Base-by-base conservation (phyloP, 2,113 vertebrate species). In the Lethenteron reissneri region DNA sequence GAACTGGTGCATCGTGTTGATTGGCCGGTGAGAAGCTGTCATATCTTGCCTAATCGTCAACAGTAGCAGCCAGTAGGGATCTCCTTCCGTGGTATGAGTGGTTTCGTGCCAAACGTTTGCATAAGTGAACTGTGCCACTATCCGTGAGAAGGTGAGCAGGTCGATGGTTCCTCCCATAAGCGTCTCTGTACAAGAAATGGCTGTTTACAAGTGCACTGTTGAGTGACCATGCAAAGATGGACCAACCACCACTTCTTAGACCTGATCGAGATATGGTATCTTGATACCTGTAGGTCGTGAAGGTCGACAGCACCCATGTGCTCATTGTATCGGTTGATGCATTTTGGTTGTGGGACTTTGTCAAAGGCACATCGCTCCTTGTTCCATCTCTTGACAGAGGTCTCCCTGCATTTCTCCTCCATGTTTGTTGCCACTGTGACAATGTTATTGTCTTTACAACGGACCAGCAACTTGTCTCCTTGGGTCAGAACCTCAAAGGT, bases 381-480 rank as follows among this genome's bases (percentile, higher is more conserved):
- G n/a, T 70, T 70, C 69, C 21, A 71, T 6, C 70, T 2, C 57
- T 41, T 71, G n/a, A 71, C 70, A 71, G 2, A 12, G 56, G 57
- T 57, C 57, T 71, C 70, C 2, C 56, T 6, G 57, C 56, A 71
- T 41, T n/a, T 21, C 11, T 41, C 21, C n/a, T 71, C 25, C 15
- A 71, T n/a, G 57, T 71, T 56, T 41, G 70, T 71, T 21, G 19
- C 70, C 70, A 71, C 21, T 19, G 70, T 71, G 19, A 71, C 19
- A 9, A 70, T 14, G 15, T 13, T 21, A 21, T 71, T 71, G 70
- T 71, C 70, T 56, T 25, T 41, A 17, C 70, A 71, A 13, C 70
- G 56, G 13, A 70, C 3, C 56, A 71, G 19, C 2, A 71, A 57
- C 57, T 71, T 71, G 13, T 71, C n/a, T 71, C 10, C 19, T 71